These are phyloP conservation scores for Suncus etruscus DNA, from an alignment of 2,113 vertebrate species.

Conservation along the genomic window DNA sequence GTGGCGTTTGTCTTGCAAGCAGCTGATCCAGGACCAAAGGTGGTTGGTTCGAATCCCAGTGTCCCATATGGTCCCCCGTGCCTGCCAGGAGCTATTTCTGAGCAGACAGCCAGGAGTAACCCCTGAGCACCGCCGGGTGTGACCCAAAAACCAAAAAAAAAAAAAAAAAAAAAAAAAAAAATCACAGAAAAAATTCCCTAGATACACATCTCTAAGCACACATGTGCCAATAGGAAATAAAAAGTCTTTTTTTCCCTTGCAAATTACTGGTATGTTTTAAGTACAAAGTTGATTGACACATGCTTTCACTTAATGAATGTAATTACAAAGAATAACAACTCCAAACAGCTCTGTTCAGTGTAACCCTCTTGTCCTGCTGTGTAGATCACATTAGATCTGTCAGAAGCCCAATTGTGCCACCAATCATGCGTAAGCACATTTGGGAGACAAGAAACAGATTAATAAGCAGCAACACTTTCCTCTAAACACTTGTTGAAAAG, in stretches of 20 bases:
- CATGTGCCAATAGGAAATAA: slow-evolving; percentile 68
- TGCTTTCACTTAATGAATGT: slow-evolving; percentile 98
- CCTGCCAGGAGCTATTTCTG: no score
- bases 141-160: no score
- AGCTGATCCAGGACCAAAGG: no score
- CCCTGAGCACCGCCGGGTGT: no score
- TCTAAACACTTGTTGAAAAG: slow-evolving; percentile 92
- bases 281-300: slow-evolving; percentile 96
- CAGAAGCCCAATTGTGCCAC: slow-evolving; percentile 89
- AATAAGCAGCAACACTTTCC: slow-evolving; percentile 94
- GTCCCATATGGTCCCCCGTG: no score
- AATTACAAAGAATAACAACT: slow-evolving; percentile 99
- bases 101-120: no score
- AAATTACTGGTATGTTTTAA: slow-evolving; percentile 89
- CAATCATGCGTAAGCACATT: slow-evolving; percentile 85
- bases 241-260: slow-evolving; percentile 83
- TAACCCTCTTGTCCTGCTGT: slow-evolving; percentile 87
- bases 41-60: no score
- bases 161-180: no score
- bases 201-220: background rate
- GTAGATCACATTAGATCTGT: slow-evolving; percentile 89
- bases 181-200: background rate
- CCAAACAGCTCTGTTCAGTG: slow-evolving; percentile 95
- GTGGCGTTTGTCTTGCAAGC: no score
- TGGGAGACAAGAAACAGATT: slow-evolving; percentile 95